These are phyloP conservation scores for Takifugu flavidus DNA, from an alignment of 2,113 vertebrate genomes.

Conservation along the genomic window DNA sequence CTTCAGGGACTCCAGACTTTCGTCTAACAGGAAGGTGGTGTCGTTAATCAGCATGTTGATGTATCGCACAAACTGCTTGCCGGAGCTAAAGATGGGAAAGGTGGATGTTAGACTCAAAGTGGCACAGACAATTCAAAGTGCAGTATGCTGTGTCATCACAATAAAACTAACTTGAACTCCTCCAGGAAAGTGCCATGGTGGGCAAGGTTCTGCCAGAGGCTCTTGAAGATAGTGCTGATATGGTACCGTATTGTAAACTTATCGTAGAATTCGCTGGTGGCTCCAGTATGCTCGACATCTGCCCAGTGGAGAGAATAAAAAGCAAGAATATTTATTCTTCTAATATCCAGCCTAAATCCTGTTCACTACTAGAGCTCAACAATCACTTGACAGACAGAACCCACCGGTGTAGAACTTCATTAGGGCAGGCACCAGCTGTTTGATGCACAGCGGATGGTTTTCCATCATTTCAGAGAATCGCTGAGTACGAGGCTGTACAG, in stretches of 20 bases:
- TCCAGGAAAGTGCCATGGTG: conserved; percentile 99
- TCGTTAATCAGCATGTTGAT: conserved; percentile 99
- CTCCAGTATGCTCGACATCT: conserved; percentile 98
- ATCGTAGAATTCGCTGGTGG: conserved; percentile 98
- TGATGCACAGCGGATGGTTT: conserved; percentile 91
- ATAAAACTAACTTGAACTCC: conserved; percentile 94
- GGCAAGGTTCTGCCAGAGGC: conserved; percentile 95
- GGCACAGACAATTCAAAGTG: not conserved
- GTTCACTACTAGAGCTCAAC: not conserved
- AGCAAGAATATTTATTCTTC: not conserved
- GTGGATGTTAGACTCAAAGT: conserved; percentile 3
- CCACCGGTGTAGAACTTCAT: conserved; percentile 99
- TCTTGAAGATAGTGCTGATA: conserved; percentile 99
- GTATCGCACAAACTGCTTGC: conserved; percentile 99
- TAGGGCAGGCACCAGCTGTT: conserved; percentile 93
- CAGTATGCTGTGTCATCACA: not conserved
- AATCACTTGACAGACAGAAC: not conserved
- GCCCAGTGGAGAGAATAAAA: not conserved
- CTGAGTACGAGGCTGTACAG: conserved; percentile 94
- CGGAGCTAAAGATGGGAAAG: conserved; percentile 77
- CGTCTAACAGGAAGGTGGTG: conserved; percentile 96
- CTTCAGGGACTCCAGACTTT: conserved; percentile 96
- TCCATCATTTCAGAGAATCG: conserved; percentile 99
- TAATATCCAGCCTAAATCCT: not conserved
- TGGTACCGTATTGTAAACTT: conserved; percentile 99